Base-by-base conservation (phyloP, 1,140 invertebrate genomes). In the Zelostemma sp. region DNA sequence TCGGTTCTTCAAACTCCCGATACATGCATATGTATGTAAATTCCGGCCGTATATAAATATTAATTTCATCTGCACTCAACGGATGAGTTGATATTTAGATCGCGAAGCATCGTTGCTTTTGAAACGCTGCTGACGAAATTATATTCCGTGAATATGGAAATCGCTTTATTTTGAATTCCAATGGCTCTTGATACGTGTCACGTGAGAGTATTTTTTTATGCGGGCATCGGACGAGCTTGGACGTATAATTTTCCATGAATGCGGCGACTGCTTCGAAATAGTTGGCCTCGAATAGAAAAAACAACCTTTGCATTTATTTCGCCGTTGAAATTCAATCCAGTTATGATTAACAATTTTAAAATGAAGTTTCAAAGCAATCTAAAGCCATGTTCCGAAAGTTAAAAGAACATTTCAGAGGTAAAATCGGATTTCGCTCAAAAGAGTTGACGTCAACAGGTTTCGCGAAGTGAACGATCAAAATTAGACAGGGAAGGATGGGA, bases 31-130 rank as follows among this genome's bases (percentile, higher is more conserved):
- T 68, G 69, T 68, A 72, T 72, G 67, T 40, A 65, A 68, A 62
- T 54, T 33, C 57, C 9, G 56, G 47, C 47, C 47, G 61, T 72
- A 54, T 68, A 72, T 72, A 64, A 72, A 72, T 72, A 72, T 72
- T 72, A 72, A 72, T 72, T 72, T 65, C 59, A 72, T 72, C 69
- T 53, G 58, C 64, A 57, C 69, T 67, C 64, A 64, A 67, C 63
- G 69, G 64, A 67, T 72, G 69, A 72, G 69, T 72, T 72, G 63
- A 59, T 67, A 72, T 72, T 72, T 72, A 72, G 69, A 67, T 72
- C 69, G 69, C 67, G 67, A 51, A 58, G 41, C 59, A 66, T 64
- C 69, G 69, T 67, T 72, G 69, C 63, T 62, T 71, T 71, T 71
- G 68, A 71, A 71, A 72, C 60, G 56, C 51, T 47, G 60, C 68